Base-by-base conservation (phyloP, 2,797 vertebrate species). In the Borostomias antarcticus region DNA sequence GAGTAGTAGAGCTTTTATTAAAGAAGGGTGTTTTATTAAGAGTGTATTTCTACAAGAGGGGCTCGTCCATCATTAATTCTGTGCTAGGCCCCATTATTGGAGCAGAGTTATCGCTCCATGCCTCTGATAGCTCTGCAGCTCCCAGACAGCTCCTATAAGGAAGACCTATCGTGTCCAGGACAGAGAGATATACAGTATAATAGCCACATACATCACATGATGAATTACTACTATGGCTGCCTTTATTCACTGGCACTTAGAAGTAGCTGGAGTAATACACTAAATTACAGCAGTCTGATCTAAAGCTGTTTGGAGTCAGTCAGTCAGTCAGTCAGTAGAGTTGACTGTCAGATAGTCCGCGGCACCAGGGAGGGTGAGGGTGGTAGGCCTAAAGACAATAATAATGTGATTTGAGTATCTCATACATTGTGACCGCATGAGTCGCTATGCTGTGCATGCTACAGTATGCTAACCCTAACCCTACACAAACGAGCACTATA, bases 121-220 rank as follows among this genome's bases (percentile, higher is more conserved):
- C 90, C 87, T 75, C 72, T 71, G 69, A 76, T 77, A 85, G 89
- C 85, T 86, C 84, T 77, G 86, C 76, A 75, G 70, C 78, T 69
- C 80, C 86, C 82, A 88, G 86, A 88, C 78, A 73, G 83, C 86
- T 82, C 82, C 85, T 88, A 87, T 87, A 85, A 88, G 82, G 77
- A 88, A 89, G 86, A 91, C 76, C 86, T 85, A 91, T 83, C 72
- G 80, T 72, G 79, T 80, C 81, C 50, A 65, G 81, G 84, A 86
- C 84, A 74, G 79, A 72, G 64, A 88, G 80, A 90, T 91, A 83
- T 89, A n/a, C n/a, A n/a, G n/a, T n/a, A 88, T 85, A 88, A 86
- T 74, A 57, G 74, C 70, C 63, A 1, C 57, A 43, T 58, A 72
- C 82, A 72, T 82, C 77, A 69, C 77, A 84, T 87, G 89, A 92